These are phyloP conservation scores for Todus mexicanus DNA, from an alignment of 2,797 vertebrate genomes.

Conservation along the genomic window DNA sequence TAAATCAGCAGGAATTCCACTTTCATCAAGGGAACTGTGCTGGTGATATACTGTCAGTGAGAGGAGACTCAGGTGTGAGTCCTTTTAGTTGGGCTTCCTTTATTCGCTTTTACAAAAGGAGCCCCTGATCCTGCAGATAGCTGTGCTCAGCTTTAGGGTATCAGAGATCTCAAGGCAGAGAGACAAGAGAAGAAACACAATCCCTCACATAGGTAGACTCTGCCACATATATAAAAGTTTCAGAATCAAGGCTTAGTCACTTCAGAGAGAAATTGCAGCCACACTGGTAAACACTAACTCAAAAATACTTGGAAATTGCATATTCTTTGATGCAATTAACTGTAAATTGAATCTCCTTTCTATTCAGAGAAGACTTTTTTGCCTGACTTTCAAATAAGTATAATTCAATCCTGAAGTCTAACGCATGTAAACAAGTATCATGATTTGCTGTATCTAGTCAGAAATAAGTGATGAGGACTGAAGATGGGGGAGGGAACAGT, in stretches of 20 bases:
- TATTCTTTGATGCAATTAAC: neutral
- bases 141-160: neutral
- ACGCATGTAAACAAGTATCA: neutral
- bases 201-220: neutral
- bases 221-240: neutral
- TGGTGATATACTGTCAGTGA: neutral
- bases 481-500: neutral
- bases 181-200: fast-evolving
- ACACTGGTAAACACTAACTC: neutral
- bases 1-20: constrained; percentile 50
- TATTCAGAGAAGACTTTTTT: neutral
- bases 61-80: neutral
- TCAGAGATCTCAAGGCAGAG: neutral
- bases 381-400: neutral
- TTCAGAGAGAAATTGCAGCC: neutral
- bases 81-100: neutral
- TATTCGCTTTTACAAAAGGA: neutral
- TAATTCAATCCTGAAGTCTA: neutral
- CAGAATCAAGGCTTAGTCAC: neutral
- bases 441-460: neutral
- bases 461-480: neutral
- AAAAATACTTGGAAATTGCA: neutral
- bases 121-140: neutral
- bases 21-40: constrained; percentile 25
- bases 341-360: neutral